Evolutionary conservation across 2,113 vertebrate species (phyloP).

Genomic region (Tupaia chinensis): DNA sequence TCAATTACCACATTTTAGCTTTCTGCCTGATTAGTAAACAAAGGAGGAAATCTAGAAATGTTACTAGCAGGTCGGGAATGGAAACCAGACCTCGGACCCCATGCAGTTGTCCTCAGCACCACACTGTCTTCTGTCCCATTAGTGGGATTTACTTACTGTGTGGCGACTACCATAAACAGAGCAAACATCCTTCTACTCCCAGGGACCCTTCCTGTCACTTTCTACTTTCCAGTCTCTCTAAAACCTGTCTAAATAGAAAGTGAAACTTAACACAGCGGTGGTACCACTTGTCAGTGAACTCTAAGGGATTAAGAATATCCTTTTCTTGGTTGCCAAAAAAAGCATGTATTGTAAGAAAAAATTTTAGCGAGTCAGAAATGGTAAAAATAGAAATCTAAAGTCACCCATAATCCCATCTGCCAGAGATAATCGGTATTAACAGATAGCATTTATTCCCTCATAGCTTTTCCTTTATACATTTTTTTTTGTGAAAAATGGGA

Average conservation of each 20-base stretch:
- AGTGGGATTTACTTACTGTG: background rate
- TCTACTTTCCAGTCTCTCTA: background rate
- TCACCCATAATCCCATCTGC: background rate
- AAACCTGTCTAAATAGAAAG: background rate
- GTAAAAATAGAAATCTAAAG: conserved; percentile 47
- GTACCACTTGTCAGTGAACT: background rate
- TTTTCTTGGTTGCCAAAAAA: conserved; percentile 23
- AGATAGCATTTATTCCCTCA: conserved; percentile 14
- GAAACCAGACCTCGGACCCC: background rate
- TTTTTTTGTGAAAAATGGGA: background rate
- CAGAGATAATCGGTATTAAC: conserved; percentile 40
- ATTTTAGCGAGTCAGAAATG: conserved; percentile 22
- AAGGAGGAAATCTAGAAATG: background rate
- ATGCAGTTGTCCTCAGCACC: background rate
- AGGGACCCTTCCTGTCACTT: background rate
- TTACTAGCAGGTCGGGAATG: background rate
- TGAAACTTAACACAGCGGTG: conserved; percentile 17
- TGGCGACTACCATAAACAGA: background rate
- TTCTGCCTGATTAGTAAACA: background rate
- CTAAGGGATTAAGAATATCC: background rate
- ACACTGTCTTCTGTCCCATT: background rate
- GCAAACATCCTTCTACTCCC: conserved; percentile 8
- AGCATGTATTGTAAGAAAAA: conserved; percentile 22
- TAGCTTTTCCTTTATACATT: conserved; percentile 23
- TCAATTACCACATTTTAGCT: background rate